Base-by-base conservation (phyloP, 2,888 invertebrate genomes). In the Pherbina coryleti region DNA sequence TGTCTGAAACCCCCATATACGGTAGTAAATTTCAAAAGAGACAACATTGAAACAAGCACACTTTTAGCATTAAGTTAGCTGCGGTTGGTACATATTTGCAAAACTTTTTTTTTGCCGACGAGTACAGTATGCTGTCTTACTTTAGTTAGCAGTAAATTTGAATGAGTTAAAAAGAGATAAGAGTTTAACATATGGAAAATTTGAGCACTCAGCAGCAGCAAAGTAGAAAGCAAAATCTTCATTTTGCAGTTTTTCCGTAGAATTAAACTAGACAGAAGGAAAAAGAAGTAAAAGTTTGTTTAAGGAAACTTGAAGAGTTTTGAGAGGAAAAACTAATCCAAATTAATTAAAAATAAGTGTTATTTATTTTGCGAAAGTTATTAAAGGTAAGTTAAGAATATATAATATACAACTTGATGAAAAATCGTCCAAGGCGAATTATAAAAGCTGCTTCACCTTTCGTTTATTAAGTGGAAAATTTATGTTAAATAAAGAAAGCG, bases 321-420 rank as follows among this genome's bases (percentile, higher is more conserved):
- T 49, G 19, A 66, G 19, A n/a, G 31, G 51, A 53, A 66, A 44
- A 49, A 64, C 51, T 64, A n/a, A 31, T 74, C 64, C 49, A 74
- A 74, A 74, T 74, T 74, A 66, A 53, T 64, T 64, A 22, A 64
- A 74, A 66, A 60, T 55, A 74, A 74, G 74, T 74, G 66, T 28
- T 73, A 66, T 64, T 66, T 74, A 64, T 53, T 74, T 74, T 64
- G 74, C 66, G 31, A 74, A 64, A 74, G 74, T 51, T 64, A 51
- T 49, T 72, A 66, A 28, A 53, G 51, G 74, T 74, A 74, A 34
- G 74, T 74, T 31, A n/a, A 62, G 17, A 44, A 53, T 28, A 62
- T 22, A 25, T 51, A n/a, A 2, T 22, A 7, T 44, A 44, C 37
- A 34, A 31, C 31, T 19, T n/a, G 22, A 44, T 14, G 19, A 44